Evolutionary conservation across 2,888 invertebrate genomes (phyloP), one percentile per base, ranked within the genome.

Genomic region (Nomada ferruginata): DNA sequence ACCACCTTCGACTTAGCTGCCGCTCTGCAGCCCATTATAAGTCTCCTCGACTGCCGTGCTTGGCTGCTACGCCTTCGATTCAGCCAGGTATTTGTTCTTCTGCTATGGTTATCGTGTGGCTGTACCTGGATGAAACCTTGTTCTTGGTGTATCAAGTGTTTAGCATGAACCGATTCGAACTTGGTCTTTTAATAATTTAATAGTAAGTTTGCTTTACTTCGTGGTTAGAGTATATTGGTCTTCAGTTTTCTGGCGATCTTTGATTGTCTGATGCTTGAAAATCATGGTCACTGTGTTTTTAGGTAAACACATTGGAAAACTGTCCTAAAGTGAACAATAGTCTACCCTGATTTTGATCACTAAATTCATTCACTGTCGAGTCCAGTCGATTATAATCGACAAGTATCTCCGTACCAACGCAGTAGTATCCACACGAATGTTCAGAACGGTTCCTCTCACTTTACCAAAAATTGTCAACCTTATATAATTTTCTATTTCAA

Each of bases 21-120:
- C 85, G 90, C 84, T 89, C 90, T 91, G 90, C 92, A 90, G 91
- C 91, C 92, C 91, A 92, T 92, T 81, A 91, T 92, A 90, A 90
- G 88, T 86, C 75, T 83, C 88, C 87, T 89, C 80, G 59, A 36
- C 80, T 42, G 57, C 57, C 60, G 44, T 60, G 26, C 36, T 69
- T 52, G 44, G 63, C 66, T 66, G 44, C 44, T 44, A 23, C n/a
- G 57, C 26, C 63, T 42, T 36, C 61, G 60, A 68, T 66, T 60
- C 59, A 44, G n/a, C 68, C 15, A 18, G 57, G 29, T 61, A 42
- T 57, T 65, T n/a, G 20, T 42, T 57, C 42, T 72, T 63, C 47
- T 47, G 47, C 15, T 47, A 15, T 15, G 15, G 3, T 47, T 47
- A 47, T 15, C 15, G 13, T 11, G 47, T 2, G 47, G 0, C 36